phyloP scores from a whole-genome alignment of 37 sponge, comb jelly and placozoan genomes.

The Spongilla lacustris region DNA sequence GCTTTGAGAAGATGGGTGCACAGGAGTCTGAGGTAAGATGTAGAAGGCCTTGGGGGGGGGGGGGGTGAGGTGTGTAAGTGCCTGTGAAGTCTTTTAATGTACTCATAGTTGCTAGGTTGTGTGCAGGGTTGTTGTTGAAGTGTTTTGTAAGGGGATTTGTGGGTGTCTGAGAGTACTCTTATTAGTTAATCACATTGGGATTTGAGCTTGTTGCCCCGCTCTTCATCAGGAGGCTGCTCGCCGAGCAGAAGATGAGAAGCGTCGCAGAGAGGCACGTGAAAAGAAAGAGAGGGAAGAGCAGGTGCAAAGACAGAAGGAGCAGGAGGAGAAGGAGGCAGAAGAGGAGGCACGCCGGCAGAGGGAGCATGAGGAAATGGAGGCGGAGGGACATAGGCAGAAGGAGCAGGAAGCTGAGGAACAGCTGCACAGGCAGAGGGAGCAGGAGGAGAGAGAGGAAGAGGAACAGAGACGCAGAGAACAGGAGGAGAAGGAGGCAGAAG shows the following conservation, averaged over 20 bases:
- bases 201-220: neutral
- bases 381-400: neutral
- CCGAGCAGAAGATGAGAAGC: constrained; percentile 65
- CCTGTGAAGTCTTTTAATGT: too few species aligned
- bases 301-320: constrained; percentile 17
- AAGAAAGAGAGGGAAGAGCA: constrained; percentile 51
- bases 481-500: neutral
- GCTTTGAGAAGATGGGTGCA: constrained; percentile 81
- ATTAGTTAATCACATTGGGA: too few species aligned
- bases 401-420: neutral
- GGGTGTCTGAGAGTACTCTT: too few species aligned
- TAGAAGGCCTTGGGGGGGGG: neutral
- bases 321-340: constrained; percentile 4
- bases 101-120: too few species aligned
- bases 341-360: neutral
- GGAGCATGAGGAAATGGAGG: neutral
- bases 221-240: constrained; percentile 20
- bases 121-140: too few species aligned
- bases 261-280: constrained; percentile 45
- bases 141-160: too few species aligned
- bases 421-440: neutral
- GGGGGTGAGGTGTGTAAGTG: neutral
- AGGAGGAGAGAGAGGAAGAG: constrained; percentile 9
- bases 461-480: neutral
- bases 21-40: constrained; percentile 53